Evolutionary conservation across 2,113 vertebrate genomes (phyloP).

Genomic region (Tragelaphus scriptus): DNA sequence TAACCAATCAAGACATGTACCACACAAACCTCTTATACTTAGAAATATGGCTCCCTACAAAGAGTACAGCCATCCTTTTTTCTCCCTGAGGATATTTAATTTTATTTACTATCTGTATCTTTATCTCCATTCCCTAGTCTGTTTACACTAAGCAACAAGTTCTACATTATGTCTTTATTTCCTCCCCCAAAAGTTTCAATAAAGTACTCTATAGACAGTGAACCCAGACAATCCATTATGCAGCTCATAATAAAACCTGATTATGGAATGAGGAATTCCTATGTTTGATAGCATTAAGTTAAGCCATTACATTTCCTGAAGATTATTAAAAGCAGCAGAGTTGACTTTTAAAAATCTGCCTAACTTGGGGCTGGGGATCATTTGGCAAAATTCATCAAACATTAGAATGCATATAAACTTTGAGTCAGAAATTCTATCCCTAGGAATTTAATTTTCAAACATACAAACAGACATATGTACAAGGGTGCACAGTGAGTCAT

Average conservation of each 20-base stretch:
- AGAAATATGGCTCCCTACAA: background rate
- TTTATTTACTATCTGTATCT: background rate
- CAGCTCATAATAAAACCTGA: background rate
- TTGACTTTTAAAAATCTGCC: slow-evolving; percentile 1
- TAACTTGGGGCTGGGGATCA: background rate
- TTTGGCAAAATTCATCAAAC: background rate
- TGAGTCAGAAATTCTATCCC: slow-evolving; percentile 6
- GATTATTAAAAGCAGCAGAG: slow-evolving; percentile 25
- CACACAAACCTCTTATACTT: background rate
- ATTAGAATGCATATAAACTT: background rate
- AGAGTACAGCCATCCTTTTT: background rate
- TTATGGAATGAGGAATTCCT: background rate
- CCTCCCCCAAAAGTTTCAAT: background rate
- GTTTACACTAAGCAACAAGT: background rate
- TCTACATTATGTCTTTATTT: background rate
- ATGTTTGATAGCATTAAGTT: background rate
- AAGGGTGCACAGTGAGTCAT: background rate
- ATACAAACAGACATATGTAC: background rate
- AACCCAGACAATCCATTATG: background rate
- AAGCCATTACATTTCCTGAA: slow-evolving; percentile 19
- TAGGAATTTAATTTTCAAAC: slow-evolving; percentile 31
- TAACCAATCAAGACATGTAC: background rate
- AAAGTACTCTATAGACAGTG: background rate
- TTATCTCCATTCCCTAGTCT: background rate
- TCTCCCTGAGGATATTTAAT: background rate